Evolutionary conservation across 2,797 vertebrate genomes (phyloP), one percentile per base, ranked within the genome.

Genomic region (Brachymystax lenok): DNA sequence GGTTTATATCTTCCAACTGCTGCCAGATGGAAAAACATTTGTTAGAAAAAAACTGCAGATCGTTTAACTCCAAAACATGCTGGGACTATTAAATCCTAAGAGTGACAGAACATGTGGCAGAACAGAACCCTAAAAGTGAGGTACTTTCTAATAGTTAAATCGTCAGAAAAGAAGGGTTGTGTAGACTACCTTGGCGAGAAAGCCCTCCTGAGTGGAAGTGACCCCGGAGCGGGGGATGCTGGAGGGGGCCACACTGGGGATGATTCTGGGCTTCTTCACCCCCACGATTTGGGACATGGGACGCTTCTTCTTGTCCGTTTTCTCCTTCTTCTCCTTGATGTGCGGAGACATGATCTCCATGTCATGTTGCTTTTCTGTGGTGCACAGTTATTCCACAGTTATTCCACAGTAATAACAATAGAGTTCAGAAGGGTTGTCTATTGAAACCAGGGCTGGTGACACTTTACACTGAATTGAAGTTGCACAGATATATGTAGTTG

Each of bases 241-340:
- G 8, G 94, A 91, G 2, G 90, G 71, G 8, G 91, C 88, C 0
- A 97, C 88, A 83, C 90, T 92, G 79, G 95, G 91, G 83, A 92
- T 78, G 69, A 94, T 94, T 4, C 77, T 90, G 1, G 95, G 86
- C 84, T 96, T 96, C 85, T 94, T 95, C 76, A 97, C 93, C 0
- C 95, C 95, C 0, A 95, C 96, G 94, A 97, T 97, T 85, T 96
- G 96, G 1, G 95, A 96, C 96, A 97, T 94, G n/a, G 95, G 96
- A 0, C 81, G 79, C 46, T 93, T 94, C 82, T 92, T 94, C 82
- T 95, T 93, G 86, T 97, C 96, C 46, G 93, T 94, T 82, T 92
- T 94, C 82, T 95, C 93, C 85, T 97, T 95, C 85, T 94, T 94
- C 63, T 96, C 95, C 84, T 93, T 95, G 2, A 84, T 35, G 10